Evolutionary conservation across 2,797 vertebrate species (phyloP).

Genomic region (Cygnus olor): DNA sequence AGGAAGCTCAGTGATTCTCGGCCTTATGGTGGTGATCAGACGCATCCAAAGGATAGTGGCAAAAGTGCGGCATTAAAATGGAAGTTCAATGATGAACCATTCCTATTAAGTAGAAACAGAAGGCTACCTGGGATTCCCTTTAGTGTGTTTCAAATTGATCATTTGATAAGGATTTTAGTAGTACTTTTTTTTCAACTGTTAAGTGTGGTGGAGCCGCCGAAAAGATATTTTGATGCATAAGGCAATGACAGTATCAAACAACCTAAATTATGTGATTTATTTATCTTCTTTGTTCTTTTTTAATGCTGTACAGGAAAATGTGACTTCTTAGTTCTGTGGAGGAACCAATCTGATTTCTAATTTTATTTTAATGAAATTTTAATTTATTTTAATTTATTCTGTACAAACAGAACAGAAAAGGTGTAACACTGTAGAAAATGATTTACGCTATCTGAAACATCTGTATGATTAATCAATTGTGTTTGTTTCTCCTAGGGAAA

Average conservation of each 20-base stretch:
- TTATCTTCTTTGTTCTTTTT: not conserved
- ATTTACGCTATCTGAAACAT: not conserved
- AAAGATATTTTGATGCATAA: not conserved
- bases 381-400: not conserved
- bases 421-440: not conserved
- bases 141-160: not conserved
- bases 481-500: constrained; percentile 84
- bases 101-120: not conserved
- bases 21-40: not conserved
- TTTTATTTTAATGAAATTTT: not conserved
- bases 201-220: not conserved
- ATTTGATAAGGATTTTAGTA: not conserved
- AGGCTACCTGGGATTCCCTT: not conserved
- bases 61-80: not conserved
- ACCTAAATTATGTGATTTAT: not conserved
- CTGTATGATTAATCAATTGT: not conserved
- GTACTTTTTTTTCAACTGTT: not conserved
- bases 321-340: not conserved
- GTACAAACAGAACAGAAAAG: not conserved
- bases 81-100: not conserved
- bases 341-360: not conserved
- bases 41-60: not conserved
- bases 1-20: not conserved
- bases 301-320: not conserved
- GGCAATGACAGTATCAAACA: not conserved